Evolutionary conservation across 2,113 vertebrate species (phyloP), one percentile per base, ranked within the genome.

Genomic region (Aramus guarauna): DNA sequence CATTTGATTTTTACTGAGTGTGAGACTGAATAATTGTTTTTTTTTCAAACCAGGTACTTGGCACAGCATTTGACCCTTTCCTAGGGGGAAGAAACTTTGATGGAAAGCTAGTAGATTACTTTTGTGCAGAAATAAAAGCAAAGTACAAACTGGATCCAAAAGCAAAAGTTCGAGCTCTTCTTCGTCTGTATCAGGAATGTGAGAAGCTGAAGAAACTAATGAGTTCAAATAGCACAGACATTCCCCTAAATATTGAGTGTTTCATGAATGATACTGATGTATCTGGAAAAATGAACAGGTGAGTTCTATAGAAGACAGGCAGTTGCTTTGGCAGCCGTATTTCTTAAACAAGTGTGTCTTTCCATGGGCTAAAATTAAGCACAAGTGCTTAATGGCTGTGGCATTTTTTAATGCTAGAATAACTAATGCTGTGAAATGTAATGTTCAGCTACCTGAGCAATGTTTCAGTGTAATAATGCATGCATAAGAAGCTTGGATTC

Each of bases 181-280:
- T 98, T 90, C 98, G 98, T 64, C 97, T 99, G 11, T 97, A 98
- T 94, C 98, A 99, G 88, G 98, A 99, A 22, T 98, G 98, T 84
- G 98, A 99, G 94, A 99, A 98, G 77, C 94, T 99, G 85, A 98
- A 98, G 91, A 99, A 99, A 76, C 94, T 98, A 9, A 98, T 99
- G 98, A 99, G 98, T 91, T 98, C 98, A 78, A 99, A 98, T 53
- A 98, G 98, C 81, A 98, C 97, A 5, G 98, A 98, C 69, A 95
- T 98, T 62, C 98, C 98, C 21, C 82, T 98, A 41, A 98, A 98
- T 79, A 98, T 99, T 18, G 98, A 99, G 83, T 99, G 98, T 82
- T 99, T 99, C 74, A 98, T 99, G 97, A 98, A 98, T 83, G 98
- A 99, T 80, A 98, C 91, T 72, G 98, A 99, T 78, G 98, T 99